phyloP scores from a whole-genome alignment of 2,797 vertebrate genomes.

The Anas flavirostris region DNA sequence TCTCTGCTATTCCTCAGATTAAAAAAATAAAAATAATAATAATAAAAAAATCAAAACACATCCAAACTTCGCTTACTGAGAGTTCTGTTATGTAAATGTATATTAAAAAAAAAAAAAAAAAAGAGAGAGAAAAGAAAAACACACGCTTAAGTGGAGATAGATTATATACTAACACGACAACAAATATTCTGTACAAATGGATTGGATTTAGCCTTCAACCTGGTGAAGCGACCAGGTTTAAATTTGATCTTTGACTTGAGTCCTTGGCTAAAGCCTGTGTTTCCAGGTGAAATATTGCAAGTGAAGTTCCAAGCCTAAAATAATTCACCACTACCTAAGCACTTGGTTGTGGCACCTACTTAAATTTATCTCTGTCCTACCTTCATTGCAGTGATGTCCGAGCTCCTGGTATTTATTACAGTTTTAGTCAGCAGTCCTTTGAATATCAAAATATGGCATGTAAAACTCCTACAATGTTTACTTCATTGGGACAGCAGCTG shows the following conservation, averaged over 20 bases:
- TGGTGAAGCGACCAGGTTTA: not conserved
- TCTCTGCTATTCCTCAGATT: not conserved
- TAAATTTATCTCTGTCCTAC: conserved; percentile 17
- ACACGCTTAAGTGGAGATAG: not conserved
- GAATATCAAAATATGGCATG: not conserved
- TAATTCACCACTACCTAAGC: not conserved
- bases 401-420: not conserved
- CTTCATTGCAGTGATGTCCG: not conserved
- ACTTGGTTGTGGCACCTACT: not conserved
- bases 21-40: not conserved
- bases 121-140: not conserved
- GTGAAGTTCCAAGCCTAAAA: conserved; percentile 9
- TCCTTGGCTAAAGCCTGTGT: not conserved
- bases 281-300: conserved; percentile 23
- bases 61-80: not conserved
- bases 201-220: not conserved
- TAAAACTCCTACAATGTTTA: not conserved
- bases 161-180: not conserved
- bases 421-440: conserved; percentile 36
- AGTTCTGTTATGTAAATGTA: not conserved
- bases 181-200: not conserved
- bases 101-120: not conserved
- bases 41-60: not conserved
- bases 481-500: not conserved
- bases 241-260: not conserved